Base-by-base conservation (phyloP, 2,888 invertebrate species). In the Cyrtodaria siliqua region DNA sequence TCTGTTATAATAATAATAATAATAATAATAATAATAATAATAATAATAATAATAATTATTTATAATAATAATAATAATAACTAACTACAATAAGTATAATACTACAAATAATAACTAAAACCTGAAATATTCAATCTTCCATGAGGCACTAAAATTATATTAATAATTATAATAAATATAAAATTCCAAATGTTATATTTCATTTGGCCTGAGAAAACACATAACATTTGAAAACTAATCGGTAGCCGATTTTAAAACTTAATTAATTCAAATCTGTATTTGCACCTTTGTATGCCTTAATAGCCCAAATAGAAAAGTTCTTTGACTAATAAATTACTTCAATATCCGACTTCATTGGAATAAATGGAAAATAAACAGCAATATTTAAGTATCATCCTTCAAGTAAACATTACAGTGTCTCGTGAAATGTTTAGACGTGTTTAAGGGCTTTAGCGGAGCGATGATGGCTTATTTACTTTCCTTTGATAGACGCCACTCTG, bases 311-410 rank as follows among this genome's bases (percentile, higher is more conserved):
- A 24, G 61, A 23, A 8, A n/a, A n/a, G 16, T 52, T 52, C 64
- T 63, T 67, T 52, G 62, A 71, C 55, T 63, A 62, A 63, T 76
- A 63, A 76, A 76, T 76, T 76, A 67, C 47, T 59, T 18, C 18
- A 23, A 60, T 29, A 66, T 68, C 66, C 50, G 42, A 52, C 55
- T 64, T 64, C 69, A 72, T 53, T 44, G 50, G 50, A 68, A 53
- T 73, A 78, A 80, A 80, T 80, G 76, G 73, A 80, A 80, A 80
- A 67, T 77, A 80, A 80, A 80, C 80, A 80, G 62, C 52, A 49
- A 49, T 70, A 64, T 76, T 80, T 66, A 60, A 73, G 62, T 70
- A 77, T 76, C 53, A 71, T 49, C 60, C 67, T 63, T 24, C 59
- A 42, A 44, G 57, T 60, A 62, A 80, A 76, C 63, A 77, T 70